phyloP scores from a whole-genome alignment of 2,888 invertebrate species.

The Hermodice carunculata region DNA sequence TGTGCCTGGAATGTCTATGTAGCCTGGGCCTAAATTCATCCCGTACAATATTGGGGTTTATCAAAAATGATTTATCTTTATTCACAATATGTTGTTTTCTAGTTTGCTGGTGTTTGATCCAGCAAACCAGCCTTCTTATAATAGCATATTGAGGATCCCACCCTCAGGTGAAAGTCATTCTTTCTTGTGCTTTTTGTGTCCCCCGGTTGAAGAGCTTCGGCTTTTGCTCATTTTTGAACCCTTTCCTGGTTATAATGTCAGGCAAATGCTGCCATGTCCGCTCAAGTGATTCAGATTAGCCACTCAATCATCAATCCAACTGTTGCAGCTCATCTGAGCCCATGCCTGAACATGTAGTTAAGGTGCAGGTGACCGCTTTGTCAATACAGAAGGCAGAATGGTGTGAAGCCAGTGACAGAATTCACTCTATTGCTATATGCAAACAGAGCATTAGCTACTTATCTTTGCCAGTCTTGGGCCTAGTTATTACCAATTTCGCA shows the following conservation, averaged over 20 bases:
- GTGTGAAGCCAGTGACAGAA: not conserved
- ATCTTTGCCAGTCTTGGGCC: not conserved
- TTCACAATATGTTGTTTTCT: too few species aligned
- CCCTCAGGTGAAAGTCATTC: not conserved
- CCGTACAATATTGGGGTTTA: too few species aligned
- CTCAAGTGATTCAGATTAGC: not conserved
- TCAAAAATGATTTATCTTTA: too few species aligned
- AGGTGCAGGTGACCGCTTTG: not conserved
- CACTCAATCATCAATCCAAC: not conserved
- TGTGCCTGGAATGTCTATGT: too few species aligned
- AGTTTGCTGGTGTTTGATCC: too few species aligned
- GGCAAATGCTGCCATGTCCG: not conserved
- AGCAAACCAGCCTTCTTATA: too few species aligned
- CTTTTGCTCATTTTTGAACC: not conserved
- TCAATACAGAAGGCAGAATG: not conserved
- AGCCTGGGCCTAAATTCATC: too few species aligned
- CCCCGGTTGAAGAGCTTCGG: not conserved
- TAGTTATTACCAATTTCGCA: not conserved
- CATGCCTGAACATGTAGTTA: too few species aligned
- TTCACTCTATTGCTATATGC: not conserved
- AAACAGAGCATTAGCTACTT: not conserved
- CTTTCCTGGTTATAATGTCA: not conserved
- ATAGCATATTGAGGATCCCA: not conserved
- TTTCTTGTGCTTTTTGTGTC: not conserved
- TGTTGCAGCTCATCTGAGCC: too few species aligned